Evolutionary conservation across 2,797 vertebrate genomes (phyloP).

Genomic region (Novumbra hubbsi): DNA sequence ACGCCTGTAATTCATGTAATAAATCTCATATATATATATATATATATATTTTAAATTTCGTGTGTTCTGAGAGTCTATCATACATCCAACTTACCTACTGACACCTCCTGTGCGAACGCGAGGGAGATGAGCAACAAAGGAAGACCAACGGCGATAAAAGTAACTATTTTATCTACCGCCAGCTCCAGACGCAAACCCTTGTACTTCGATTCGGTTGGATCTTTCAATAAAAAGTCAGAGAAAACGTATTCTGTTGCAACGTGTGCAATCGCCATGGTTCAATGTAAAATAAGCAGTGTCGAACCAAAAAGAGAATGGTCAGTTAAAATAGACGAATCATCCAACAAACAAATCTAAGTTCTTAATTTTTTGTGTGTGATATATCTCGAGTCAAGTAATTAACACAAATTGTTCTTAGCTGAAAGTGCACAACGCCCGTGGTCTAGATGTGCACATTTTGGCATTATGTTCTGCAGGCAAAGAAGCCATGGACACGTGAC

Average conservation of each 20-base stretch:
- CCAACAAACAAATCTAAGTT: background rate
- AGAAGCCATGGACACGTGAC: background rate
- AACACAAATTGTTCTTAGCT: background rate
- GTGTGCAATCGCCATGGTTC: conserved; percentile 88
- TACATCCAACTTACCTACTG: conserved; percentile 80
- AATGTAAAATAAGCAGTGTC: background rate
- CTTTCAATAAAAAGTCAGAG: conserved; percentile 92
- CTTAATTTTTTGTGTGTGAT: background rate
- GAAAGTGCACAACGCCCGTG: background rate
- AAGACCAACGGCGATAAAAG: conserved; percentile 87
- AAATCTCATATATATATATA: background rate
- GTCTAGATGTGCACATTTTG: background rate
- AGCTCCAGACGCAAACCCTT: conserved; percentile 91
- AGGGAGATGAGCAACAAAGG: conserved; percentile 94
- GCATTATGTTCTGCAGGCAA: too few species aligned
- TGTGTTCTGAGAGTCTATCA: background rate
- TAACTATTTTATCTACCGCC: conserved; percentile 90
- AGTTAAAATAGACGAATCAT: background rate
- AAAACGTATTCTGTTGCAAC: conserved; percentile 95
- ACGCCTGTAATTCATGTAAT: too few species aligned
- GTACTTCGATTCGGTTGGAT: conserved; percentile 83
- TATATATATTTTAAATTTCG: background rate
- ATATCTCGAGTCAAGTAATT: background rate
- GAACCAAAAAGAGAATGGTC: background rate
- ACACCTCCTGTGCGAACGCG: conserved; percentile 94